Evolutionary conservation across 1,140 invertebrate species (phyloP), one percentile per base, ranked within the genome.

Genomic region (Olivierus martensii): DNA sequence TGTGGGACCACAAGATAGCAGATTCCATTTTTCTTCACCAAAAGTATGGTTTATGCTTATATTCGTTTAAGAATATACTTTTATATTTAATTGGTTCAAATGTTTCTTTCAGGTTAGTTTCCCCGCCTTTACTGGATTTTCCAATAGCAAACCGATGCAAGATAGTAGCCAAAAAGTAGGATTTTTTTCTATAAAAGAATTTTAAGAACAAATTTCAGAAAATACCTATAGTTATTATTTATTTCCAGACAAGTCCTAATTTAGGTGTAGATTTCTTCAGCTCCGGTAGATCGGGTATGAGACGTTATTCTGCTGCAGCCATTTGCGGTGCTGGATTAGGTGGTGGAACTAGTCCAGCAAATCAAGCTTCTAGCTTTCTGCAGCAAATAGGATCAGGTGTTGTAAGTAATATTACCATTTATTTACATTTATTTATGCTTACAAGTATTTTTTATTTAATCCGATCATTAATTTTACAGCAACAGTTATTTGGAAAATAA

Each of bases 1-100:
- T 66, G 88, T 87, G 58, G 86, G 86, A 42, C 84, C 86, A 0
- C 85, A 88, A 63, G 86, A 90, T 37, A 63, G 75, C 84, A 53
- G 80, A 84, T 42, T 82, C 82, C 55, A 58, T 43, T 57, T 38
- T 36, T 51, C 44, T 28, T 49, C 57, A 35, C 57, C 59, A 49
- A 62, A 59, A 42, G 57, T 55, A 42, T 47, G 48, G 35, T 28
- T 28, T 28, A 6, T 28, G 0, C 2, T 1, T 28, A 4, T 28
- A 6, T 28, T 6, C 28, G 9, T 0, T 28, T 28, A 28, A 28
- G 2, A n/a, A n/a, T n/a, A n/a, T n/a, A n/a, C n/a, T n/a, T n/a
- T n/a, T n/a, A n/a, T n/a, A n/a, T n/a, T n/a, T n/a, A n/a, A n/a
- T n/a, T n/a, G 4, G 1, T 28, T 28, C 2, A 28, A 28, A 6